Base-by-base conservation (phyloP, 2,113 vertebrate species). In the Taurulus bubalis region DNA sequence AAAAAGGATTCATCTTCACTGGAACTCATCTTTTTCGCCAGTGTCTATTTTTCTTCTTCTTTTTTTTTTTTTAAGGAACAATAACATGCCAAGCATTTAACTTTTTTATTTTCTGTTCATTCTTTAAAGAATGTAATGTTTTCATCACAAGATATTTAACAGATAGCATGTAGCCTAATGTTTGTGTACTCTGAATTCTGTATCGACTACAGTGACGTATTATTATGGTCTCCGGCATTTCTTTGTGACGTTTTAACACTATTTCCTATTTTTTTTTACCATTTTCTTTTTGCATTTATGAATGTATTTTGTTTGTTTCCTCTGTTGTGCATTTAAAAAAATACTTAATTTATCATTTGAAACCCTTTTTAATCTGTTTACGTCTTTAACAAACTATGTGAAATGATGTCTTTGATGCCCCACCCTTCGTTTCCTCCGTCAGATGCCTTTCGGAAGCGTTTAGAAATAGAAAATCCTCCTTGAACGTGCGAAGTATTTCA, bases 171-270 rank as follows among this genome's bases (percentile, higher is more conserved):
- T 79, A 77, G 74, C 77, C 58, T 84, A 34, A 80, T 58, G 71
- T 87, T 85, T 69, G 75, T 71, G 75, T 86, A 79, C 45, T 79
- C 71, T 87, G 59, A 79, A 86, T 85, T 79, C 71, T 87, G 59
- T 82, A 85, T 85, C 72, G 53, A 20, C 56, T 75, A 45, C 40
- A 30, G 75, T 87, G 70, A 2, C 34, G 71, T 85, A 22, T 28
- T 56, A 38, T 78, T 42, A 47, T 67, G 62, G 69, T 65, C 1
- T 71, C 89, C 60, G 36, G 53, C 62, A 26, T 69, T 77, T 66
- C 28, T 84, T 71, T 42, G 71, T 89, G 64, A 38, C 34, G 45
- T 82, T 82, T 84, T 67, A 79, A 82, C 49, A 40, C 45, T 24
- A 60, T 65, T 80, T 71, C 14, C 12, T 62, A 4, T 7, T 73